Percentiles rank a stretch among this genome's conserved stretches.
phyloP scores from a whole-genome alignment of 2,113 vertebrate species.

The Ammospiza caudacuta region DNA sequence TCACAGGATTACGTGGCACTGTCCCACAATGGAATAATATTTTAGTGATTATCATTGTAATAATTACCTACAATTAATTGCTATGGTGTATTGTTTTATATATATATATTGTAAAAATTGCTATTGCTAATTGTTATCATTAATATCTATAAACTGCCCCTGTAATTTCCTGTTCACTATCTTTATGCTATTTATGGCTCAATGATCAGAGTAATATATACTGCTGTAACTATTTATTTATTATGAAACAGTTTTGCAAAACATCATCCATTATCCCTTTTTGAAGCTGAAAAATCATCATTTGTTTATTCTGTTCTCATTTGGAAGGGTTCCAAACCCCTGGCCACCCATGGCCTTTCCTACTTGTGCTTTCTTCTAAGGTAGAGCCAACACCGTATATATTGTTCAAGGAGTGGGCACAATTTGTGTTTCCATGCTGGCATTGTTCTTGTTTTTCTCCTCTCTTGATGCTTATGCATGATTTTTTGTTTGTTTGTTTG shows the following conservation, averaged over 20 bases:
- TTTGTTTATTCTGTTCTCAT: not conserved
- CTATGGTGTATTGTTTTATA: not conserved
- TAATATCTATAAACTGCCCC: not conserved
- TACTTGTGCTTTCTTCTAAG: not conserved
- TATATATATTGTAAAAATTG: not conserved
- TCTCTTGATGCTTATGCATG: not conserved
- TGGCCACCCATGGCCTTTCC: not conserved
- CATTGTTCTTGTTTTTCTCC: not conserved
- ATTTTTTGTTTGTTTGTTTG: not conserved
- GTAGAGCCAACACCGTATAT: rapidly evolving
- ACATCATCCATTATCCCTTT: not conserved
- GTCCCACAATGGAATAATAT: not conserved
- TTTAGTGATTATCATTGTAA: not conserved
- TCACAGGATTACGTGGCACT: not conserved
- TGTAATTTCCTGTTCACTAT: not conserved
- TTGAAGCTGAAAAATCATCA: not conserved
- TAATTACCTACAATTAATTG: not conserved
- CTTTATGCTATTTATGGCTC: not conserved
- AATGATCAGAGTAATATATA: not conserved
- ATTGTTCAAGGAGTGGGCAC: not conserved
- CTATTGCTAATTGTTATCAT: not conserved
- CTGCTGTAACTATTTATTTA: not conserved
- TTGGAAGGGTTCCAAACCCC: not conserved
- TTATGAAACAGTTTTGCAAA: not conserved
- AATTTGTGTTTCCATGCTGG: not conserved